Conservation (phyloP, 2,797 vertebrate species). For the Pygocentrus nattereri region DNA sequence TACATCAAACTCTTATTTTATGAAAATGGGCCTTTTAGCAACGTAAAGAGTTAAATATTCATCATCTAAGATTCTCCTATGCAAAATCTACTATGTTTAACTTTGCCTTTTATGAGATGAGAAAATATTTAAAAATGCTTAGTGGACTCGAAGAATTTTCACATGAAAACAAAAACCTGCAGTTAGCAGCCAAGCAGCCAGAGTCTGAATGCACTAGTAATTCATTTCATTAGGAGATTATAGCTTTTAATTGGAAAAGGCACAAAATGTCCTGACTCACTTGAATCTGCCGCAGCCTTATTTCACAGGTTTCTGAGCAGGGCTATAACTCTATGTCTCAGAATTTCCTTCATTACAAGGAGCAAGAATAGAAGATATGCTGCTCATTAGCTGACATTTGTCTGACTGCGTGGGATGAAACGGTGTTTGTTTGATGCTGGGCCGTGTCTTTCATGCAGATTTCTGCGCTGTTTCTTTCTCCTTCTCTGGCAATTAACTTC, state of each 20-base stretch:
- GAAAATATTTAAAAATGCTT: neutral
- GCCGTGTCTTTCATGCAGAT: constrained; percentile 31
- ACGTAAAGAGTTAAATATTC: too few relatives aligned
- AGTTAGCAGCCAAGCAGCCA: neutral
- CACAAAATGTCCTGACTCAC: neutral
- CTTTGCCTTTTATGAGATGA: neutral
- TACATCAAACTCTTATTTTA: too few relatives aligned
- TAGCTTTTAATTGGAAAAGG: neutral
- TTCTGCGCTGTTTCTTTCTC: constrained; percentile 19
- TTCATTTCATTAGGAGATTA: neutral
- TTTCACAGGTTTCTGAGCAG: constrained; percentile 30
- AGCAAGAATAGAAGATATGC: constrained; percentile 1
- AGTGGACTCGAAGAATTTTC: neutral
- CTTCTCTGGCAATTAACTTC: constrained; percentile 64
- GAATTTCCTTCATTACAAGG: constrained; percentile 1
- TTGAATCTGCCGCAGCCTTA: neutral
- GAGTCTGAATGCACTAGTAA: neutral
- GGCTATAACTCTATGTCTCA: neutral
- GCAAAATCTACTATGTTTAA: too few relatives aligned
- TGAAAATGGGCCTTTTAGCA: too few relatives aligned
- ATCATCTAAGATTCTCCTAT: too few relatives aligned
- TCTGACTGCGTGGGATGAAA: constrained; percentile 37
- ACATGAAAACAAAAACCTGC: neutral
- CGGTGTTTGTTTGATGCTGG: constrained; percentile 39
- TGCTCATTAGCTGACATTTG: constrained; percentile 45